Conservation (phyloP, 2,113 vertebrate species). For the Lamprotornis superbus region DNA sequence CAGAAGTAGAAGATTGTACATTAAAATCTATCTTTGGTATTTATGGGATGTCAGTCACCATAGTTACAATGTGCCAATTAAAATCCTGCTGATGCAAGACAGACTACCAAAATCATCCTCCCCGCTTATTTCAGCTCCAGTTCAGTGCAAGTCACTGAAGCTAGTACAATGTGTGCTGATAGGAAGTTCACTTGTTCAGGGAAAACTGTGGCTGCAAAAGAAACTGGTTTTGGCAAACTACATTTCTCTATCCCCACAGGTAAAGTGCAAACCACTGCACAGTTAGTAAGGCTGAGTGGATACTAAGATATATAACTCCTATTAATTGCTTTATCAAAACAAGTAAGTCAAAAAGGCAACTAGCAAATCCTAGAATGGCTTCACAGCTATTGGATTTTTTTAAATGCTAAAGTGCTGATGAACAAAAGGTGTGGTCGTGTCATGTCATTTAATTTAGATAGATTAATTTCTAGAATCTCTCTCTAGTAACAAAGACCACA, state of each 20-base stretch:
- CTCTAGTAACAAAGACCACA: neutral
- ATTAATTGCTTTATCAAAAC: constrained; percentile 1
- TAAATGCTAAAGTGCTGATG: neutral
- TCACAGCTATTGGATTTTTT: neutral
- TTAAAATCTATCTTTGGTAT: constrained; percentile 63
- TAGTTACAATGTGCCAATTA: constrained; percentile 57
- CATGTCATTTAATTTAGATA: neutral
- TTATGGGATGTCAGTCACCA: constrained; percentile 61
- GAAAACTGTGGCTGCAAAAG: neutral
- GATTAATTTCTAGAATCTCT: neutral
- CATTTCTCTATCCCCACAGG: neutral
- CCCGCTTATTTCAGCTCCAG: constrained; percentile 1
- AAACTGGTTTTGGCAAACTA: constrained; percentile 19
- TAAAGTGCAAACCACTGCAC: neutral
- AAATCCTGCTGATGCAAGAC: constrained; percentile 65
- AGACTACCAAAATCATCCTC: constrained; percentile 37
- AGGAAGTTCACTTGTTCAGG: neutral
- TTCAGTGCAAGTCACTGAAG: constrained; percentile 28
- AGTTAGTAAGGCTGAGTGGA: neutral
- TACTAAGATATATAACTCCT: neutral
- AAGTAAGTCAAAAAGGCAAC: neutral
- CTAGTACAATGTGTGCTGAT: neutral
- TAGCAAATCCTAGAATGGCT: neutral
- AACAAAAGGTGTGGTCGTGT: neutral
- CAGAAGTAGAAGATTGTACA: constrained; percentile 39